Conservation (phyloP, 2,888 invertebrate species). For the Microplitis deprimator region DNA sequence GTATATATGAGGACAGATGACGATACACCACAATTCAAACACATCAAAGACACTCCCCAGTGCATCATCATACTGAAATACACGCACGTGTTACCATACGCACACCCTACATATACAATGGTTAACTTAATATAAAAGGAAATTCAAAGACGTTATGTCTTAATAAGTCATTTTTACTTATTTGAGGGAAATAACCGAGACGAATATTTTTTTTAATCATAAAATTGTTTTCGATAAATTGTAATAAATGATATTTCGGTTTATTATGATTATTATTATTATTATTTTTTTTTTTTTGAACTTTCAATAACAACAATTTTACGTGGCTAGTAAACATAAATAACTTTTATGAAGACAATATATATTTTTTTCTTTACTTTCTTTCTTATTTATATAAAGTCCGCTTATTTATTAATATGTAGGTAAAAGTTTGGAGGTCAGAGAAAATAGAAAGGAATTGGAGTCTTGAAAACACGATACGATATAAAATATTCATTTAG, state of each 20-base stretch:
- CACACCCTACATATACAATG: neutral
- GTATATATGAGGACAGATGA: slow-evolving; percentile 12
- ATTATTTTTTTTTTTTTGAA: no score
- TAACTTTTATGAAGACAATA: neutral
- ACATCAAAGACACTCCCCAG: slow-evolving; percentile 19
- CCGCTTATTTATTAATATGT: neutral
- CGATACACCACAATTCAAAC: slow-evolving; percentile 17
- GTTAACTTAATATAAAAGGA: neutral
- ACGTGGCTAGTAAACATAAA: neutral
- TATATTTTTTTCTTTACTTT: neutral
- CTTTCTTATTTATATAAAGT: neutral
- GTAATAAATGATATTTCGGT: neutral
- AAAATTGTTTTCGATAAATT: neutral
- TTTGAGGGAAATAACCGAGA: slow-evolving; percentile 5
- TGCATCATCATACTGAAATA: slow-evolving; percentile 9
- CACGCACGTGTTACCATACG: slow-evolving; percentile 9
- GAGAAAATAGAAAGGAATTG: neutral
- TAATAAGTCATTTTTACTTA: slow-evolving; percentile 25
- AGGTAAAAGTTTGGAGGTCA: neutral
- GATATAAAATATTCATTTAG: neutral
- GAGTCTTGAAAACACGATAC: neutral
- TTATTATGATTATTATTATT: no score
- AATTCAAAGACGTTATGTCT: slow-evolving; percentile 31
- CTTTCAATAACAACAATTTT: neutral
- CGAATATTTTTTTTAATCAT: neutral